Base-by-base conservation (phyloP, 2,797 vertebrate genomes). In the Trachurus trachurus region DNA sequence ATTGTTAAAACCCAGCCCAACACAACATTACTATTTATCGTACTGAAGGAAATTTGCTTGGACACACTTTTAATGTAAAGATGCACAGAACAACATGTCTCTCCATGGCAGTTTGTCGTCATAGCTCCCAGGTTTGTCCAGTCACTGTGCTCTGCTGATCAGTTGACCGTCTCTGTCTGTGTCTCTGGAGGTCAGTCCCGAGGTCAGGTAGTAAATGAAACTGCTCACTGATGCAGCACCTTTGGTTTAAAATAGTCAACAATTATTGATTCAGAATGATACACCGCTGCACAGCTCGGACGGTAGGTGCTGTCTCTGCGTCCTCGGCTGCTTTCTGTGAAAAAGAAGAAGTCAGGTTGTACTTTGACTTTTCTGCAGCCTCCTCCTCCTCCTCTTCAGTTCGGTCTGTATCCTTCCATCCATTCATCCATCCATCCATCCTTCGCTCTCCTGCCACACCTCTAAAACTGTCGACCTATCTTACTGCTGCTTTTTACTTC, bases 161-260 rank as follows among this genome's bases (percentile, higher is more conserved):
- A 19, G 80, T 82, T 44, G 62, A 53, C 37, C 26, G 22, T 52
- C 21, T 76, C 49, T 34, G 31, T 5, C 21, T 76, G 44, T 34
- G 31, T 5, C 54, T 72, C 81, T 71, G 45, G 47, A 86, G 79
- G 71, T 87, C 74, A 76, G 31, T 29, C 59, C 34, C 42, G 60
- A 76, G 64, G 59, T 83, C 76, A 81, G 40, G 52, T 11, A 62
- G 52, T 34, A 73, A 84, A 80, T 84, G 54, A 74, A 75, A 54
- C 79, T 64, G 64, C 66, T 68, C 69, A 52, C 21, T 68, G 60
- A 74, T 45, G 49, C 74, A 74, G 72, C 74, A 81, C 76, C 69
- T 65, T 59, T 21, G 45, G 58, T 54, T 59, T 60, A 54, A 76
- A 88, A 75, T 47, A 58, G 67, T 50, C 9, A 69, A 67, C 15